Base-by-base conservation (phyloP, 1,140 invertebrate genomes). In the Amphibalanus amphitrite region DNA sequence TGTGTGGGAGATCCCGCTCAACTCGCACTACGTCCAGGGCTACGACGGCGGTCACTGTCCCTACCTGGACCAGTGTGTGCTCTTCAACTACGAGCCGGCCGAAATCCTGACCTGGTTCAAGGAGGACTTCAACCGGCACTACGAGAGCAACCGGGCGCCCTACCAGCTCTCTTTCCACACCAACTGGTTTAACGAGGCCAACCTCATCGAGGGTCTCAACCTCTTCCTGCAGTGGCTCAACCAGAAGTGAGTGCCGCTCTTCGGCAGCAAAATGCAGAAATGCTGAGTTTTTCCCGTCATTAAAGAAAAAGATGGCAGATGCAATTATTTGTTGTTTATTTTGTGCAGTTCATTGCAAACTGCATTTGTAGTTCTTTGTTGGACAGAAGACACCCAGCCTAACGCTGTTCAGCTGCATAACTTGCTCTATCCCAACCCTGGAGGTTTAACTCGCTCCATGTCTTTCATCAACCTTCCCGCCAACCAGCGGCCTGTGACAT, bases 101-200 rank as follows among this genome's bases (percentile, higher is more conserved):
- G 78, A 80, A 47, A 79, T 95, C 25, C 86, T 93, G 40, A 89
- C 93, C 76, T 95, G 93, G 91, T 83, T 95, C 0, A 87, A 90
- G 77, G 92, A 95, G 82, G 93, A 96, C 78, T 96, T 95, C 79
- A 85, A 86, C 67, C 82, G 91, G 30, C 87, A 91, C 78, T 94
- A 93, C 76, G 87, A 90, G 47, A 89, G 91, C 77, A 93, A 94
- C 78, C 73, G 89, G 73, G 92, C 92, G 0, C 92, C 92, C 0
- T 93, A 95, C 78, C 92, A 93, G 89, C 91, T 95, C 88, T 88
- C 92, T 8, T 92, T 95, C 85, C 91, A 94, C 75, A 94, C 92
- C 17, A 95, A 93, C 80, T 95, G 92, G 92, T 95, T 95, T 84
- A 91, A 93, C 77, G 91, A 92, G 69, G 90, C 92, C 74, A 89